Conservation (phyloP, 2,113 vertebrate genomes). For the Murina feae region DNA sequence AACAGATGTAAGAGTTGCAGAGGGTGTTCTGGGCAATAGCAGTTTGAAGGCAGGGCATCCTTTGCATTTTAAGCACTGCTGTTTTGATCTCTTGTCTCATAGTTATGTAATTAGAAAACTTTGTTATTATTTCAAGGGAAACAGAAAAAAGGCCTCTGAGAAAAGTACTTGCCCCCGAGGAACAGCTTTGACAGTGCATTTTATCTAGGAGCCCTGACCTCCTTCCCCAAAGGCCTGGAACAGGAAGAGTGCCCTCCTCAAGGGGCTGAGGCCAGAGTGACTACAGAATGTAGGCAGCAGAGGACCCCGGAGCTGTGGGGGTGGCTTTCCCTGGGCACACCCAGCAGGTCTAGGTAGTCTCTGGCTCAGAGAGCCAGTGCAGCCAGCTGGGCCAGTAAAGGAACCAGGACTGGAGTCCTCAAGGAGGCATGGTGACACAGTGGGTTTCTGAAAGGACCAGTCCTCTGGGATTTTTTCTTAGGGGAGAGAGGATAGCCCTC, state of each 20-base stretch:
- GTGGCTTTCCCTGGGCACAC: not conserved
- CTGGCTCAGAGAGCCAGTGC: not conserved
- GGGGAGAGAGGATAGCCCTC: not conserved
- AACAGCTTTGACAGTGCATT: not conserved
- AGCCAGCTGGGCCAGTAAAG: not conserved
- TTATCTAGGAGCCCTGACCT: not conserved
- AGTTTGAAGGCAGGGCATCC: conserved; percentile 12
- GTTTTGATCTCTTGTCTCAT: conserved; percentile 26
- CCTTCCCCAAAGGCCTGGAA: not conserved
- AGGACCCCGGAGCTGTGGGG: not conserved
- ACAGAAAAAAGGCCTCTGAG: not conserved
- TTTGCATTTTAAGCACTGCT: conserved; percentile 54
- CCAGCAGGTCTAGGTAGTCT: not conserved
- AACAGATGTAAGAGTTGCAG: not conserved
- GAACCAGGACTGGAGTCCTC: not conserved
- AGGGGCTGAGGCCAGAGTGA: not conserved
- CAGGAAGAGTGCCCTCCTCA: not conserved
- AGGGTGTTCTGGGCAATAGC: not conserved
- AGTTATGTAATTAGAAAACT: conserved; percentile 42
- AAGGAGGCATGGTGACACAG: not conserved
- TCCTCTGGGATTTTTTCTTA: not conserved
- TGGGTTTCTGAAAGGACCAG: not conserved
- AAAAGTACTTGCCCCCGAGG: not conserved
- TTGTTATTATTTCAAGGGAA: not conserved
- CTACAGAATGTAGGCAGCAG: not conserved